These are phyloP conservation scores for Terrapene triunguis DNA, from an alignment of 2,113 vertebrate genomes.

Conservation along the genomic window DNA sequence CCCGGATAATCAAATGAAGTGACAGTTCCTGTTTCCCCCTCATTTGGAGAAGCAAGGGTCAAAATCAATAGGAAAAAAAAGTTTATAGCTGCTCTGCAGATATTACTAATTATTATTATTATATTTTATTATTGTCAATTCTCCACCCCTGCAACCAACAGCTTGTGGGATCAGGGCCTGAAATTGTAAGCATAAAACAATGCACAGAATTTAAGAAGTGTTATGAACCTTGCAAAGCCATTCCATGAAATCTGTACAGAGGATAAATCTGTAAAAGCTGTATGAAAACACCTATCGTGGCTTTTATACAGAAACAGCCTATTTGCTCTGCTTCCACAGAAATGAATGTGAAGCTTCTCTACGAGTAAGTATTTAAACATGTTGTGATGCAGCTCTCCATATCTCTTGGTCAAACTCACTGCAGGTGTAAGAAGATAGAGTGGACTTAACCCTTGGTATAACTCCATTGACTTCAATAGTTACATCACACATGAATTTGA, in stretches of 20 bases:
- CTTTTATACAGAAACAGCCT: not conserved
- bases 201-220: not conserved
- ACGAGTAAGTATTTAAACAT: not conserved
- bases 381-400: not conserved
- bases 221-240: not conserved
- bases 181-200: not conserved
- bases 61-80: not conserved
- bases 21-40: not conserved
- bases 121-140: not conserved
- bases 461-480: rapidly evolving
- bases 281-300: not conserved
- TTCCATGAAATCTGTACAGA: not conserved
- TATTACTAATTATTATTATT: not conserved
- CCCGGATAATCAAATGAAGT: not conserved
- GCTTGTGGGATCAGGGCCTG: not conserved
- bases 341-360: not conserved
- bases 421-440: not conserved
- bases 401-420: not conserved
- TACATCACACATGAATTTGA: not conserved
- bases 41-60: not conserved
- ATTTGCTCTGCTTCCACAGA: not conserved
- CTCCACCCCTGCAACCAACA: not conserved
- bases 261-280: not conserved
- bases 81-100: not conserved
- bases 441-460: not conserved